Percentiles rank a stretch among this genome's conserved stretches.
phyloP scores from a whole-genome alignment of 2,113 vertebrate species.

The Anarrhichthys ocellatus region DNA sequence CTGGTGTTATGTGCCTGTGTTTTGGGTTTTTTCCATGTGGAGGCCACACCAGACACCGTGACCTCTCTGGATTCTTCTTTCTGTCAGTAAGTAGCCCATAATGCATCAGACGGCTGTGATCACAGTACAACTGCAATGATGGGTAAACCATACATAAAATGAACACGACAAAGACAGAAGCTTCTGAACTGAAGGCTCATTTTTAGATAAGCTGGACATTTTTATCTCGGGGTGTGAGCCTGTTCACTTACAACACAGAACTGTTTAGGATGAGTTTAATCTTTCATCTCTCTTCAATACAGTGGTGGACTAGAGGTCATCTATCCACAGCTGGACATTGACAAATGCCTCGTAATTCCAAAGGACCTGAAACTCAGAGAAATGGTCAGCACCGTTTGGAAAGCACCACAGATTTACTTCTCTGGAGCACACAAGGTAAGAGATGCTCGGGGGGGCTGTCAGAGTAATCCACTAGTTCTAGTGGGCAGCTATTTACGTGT shows the following conservation, averaged over 20 bases:
- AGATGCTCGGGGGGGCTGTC: background rate
- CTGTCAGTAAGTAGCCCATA: slow-evolving; percentile 63
- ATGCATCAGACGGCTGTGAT: slow-evolving; percentile 7
- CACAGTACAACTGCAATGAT: background rate
- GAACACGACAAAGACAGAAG: background rate
- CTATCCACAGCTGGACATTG: slow-evolving; percentile 75
- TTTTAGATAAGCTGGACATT: background rate
- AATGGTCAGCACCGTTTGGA: slow-evolving; percentile 77
- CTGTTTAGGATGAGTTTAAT: background rate
- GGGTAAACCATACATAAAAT: background rate
- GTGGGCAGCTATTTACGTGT: too few relatives aligned
- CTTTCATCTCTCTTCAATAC: slow-evolving; percentile 36
- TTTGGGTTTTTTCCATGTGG: slow-evolving; percentile 34
- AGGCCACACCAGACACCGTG: slow-evolving; percentile 26
- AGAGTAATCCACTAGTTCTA: background rate
- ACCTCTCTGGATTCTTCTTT: slow-evolving; percentile 56
- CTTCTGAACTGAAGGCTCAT: background rate
- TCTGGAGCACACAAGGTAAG: slow-evolving; percentile 72
- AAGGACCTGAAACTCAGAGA: slow-evolving; percentile 57
- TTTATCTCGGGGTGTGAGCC: background rate
- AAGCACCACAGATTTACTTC: slow-evolving; percentile 66
- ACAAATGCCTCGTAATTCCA: slow-evolving; percentile 67
- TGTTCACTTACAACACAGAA: background rate
- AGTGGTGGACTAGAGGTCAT: slow-evolving; percentile 75
- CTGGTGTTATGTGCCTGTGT: slow-evolving; percentile 35